Evolutionary conservation across 2,888 invertebrate genomes (phyloP).

Genomic region (Nezara viridula): DNA sequence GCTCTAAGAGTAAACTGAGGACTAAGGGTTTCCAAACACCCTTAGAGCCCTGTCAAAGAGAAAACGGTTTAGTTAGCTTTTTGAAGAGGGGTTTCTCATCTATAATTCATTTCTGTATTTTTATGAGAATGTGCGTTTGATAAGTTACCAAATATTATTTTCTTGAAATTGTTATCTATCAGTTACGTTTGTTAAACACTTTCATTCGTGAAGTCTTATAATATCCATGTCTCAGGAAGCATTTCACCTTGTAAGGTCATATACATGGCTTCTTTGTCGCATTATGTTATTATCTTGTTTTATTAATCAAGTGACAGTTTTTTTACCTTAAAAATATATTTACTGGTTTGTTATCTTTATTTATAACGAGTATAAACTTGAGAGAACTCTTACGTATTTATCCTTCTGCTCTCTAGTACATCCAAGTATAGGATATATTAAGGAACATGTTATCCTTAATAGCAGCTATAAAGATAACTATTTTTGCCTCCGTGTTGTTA

Average conservation of each 20-base stretch:
- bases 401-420: no score
- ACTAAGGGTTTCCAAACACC: constrained; percentile 44
- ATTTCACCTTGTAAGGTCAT: not conserved
- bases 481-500: no score
- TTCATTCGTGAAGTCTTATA: constrained; percentile 10
- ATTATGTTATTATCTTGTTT: not conserved
- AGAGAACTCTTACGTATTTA: no score
- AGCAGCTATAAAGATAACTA: no score
- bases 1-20: constrained; percentile 2
- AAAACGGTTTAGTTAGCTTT: constrained; percentile 37
- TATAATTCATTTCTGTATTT: not conserved
- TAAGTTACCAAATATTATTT: not conserved
- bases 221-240: not conserved
- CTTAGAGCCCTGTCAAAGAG: constrained; percentile 35
- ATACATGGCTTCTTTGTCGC: constrained; percentile 14
- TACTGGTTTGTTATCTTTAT: no score
- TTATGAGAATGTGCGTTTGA: not conserved
- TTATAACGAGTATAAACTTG: no score
- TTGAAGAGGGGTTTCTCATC: not conserved
- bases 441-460: no score
- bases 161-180: not conserved
- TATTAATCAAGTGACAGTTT: not conserved
- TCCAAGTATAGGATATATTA: no score
- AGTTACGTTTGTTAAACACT: not conserved
- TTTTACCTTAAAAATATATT: no score